Conservation (phyloP, 1,140 invertebrate species). For the Drosophila oshimai region DNA sequence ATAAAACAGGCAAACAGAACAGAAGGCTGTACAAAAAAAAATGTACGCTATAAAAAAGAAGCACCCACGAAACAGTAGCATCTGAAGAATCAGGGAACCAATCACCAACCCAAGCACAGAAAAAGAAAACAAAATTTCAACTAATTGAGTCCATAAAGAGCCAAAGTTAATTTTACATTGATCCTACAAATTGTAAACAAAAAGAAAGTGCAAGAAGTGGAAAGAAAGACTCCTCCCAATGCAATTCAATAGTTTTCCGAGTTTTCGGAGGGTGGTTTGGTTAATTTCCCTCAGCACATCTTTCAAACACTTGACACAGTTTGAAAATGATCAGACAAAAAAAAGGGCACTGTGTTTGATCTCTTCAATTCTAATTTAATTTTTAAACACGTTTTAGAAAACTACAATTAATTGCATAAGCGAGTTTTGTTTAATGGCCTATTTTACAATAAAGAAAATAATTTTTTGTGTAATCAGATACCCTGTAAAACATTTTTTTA, state of each 20-base stretch:
- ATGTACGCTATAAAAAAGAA: not conserved
- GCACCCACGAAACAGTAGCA: not conserved
- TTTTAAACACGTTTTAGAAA: not conserved
- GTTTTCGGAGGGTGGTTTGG: slow-evolving; percentile 4
- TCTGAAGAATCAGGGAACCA: not conserved
- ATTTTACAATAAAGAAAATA: not conserved
- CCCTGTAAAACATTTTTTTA: too few species aligned
- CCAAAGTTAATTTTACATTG: slow-evolving; percentile 18
- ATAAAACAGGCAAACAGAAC: not conserved
- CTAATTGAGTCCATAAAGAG: not conserved
- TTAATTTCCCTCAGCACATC: slow-evolving; percentile 35
- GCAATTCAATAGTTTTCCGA: not conserved
- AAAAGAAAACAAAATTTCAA: slow-evolving; percentile 16
- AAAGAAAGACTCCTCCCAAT: not conserved
- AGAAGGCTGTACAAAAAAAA: not conserved
- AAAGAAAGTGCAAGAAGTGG: too few species aligned
- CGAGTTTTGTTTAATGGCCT: too few species aligned
- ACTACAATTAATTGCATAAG: not conserved
- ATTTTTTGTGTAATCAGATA: too few species aligned
- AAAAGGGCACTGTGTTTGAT: slow-evolving; percentile 24
- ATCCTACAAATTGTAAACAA: slow-evolving; percentile 29
- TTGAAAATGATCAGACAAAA: not conserved
- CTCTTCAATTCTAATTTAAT: slow-evolving; percentile 24
- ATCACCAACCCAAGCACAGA: not conserved
- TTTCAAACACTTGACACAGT: slow-evolving; percentile 41